Evolutionary conservation across 2,113 vertebrate species (phyloP).

Genomic region (Eurystomus gularis): DNA sequence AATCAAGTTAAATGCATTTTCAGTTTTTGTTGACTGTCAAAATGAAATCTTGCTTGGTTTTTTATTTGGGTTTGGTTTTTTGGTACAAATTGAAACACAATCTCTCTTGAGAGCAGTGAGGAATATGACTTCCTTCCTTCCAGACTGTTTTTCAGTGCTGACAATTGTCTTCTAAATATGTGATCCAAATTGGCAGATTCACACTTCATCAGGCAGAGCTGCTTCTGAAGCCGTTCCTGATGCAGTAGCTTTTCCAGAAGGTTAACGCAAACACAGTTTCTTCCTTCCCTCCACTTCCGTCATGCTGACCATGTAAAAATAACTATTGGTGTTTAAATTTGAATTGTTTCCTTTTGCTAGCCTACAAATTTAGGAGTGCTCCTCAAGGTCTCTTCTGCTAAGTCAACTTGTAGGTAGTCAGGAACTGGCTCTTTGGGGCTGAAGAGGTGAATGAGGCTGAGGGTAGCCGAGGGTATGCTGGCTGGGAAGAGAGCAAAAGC

Average conservation of each 20-base stretch:
- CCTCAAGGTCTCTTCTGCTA: background rate
- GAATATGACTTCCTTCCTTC: background rate
- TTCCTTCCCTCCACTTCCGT: background rate
- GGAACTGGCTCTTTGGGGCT: background rate
- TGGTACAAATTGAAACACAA: background rate
- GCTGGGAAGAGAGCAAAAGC: background rate
- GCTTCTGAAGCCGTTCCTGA: background rate
- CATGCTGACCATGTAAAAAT: background rate
- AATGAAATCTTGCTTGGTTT: background rate
- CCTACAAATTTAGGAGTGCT: background rate
- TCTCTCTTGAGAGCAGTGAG: background rate
- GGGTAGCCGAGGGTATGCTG: background rate
- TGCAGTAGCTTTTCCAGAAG: background rate
- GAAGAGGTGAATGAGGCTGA: background rate
- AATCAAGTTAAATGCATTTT: background rate
- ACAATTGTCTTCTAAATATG: background rate
- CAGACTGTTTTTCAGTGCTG: background rate
- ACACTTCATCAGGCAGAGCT: background rate
- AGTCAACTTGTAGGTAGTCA: background rate
- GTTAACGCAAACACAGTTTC: background rate
- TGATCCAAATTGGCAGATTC: background rate
- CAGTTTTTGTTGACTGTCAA: background rate
- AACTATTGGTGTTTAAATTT: background rate
- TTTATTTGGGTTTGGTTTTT: background rate
- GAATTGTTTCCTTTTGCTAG: background rate